Percentiles rank a stretch among this genome's conserved stretches.
These are phyloP conservation scores for Crenuchus spilurus DNA, from an alignment of 2,797 vertebrate species.

Conservation along the genomic window DNA sequence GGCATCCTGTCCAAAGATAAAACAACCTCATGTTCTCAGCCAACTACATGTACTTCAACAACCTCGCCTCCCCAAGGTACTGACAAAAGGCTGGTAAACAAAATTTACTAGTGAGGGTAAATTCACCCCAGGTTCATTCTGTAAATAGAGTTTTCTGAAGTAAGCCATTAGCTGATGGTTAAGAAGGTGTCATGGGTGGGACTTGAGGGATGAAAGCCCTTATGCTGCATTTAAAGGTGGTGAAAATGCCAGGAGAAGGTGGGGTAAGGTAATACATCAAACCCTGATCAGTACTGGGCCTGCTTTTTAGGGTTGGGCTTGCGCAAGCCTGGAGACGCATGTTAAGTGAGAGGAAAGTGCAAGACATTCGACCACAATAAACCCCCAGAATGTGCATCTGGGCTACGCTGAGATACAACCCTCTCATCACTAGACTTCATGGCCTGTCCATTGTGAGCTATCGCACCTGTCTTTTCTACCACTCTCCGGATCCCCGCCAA, in stretches of 20 bases:
- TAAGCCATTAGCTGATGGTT: slow-evolving; percentile 30
- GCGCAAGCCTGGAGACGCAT: slow-evolving; percentile 14
- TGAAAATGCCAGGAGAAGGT: slow-evolving; percentile 12
- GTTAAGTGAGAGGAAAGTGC: slow-evolving; percentile 9
- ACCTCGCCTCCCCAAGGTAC: background rate
- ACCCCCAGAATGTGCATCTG: slow-evolving; percentile 24
- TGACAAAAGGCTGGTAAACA: background rate
- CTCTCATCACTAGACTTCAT: slow-evolving; percentile 56
- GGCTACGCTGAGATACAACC: slow-evolving; percentile 20
- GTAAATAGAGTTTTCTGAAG: background rate
- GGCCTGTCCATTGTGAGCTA: slow-evolving; percentile 62
- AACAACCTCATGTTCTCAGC: slow-evolving; percentile 9
- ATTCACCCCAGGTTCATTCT: background rate
- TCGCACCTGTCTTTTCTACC: slow-evolving; percentile 57
- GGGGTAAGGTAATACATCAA: slow-evolving; percentile 28
- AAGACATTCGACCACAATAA: slow-evolving; percentile 12
- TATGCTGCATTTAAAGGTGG: slow-evolving; percentile 24
- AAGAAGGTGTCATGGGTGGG: slow-evolving; percentile 13
- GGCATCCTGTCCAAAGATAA: background rate
- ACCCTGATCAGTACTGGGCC: slow-evolving; percentile 7
- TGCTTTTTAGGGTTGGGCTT: background rate
- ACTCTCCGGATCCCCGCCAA: slow-evolving; percentile 60
- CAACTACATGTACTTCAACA: background rate
- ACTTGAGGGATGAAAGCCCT: slow-evolving; percentile 24
- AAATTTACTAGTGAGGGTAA: background rate